Evolutionary conservation across 2,888 invertebrate species (phyloP), one percentile per base, ranked within the genome.

Genomic region (Heliconius charithonia): DNA sequence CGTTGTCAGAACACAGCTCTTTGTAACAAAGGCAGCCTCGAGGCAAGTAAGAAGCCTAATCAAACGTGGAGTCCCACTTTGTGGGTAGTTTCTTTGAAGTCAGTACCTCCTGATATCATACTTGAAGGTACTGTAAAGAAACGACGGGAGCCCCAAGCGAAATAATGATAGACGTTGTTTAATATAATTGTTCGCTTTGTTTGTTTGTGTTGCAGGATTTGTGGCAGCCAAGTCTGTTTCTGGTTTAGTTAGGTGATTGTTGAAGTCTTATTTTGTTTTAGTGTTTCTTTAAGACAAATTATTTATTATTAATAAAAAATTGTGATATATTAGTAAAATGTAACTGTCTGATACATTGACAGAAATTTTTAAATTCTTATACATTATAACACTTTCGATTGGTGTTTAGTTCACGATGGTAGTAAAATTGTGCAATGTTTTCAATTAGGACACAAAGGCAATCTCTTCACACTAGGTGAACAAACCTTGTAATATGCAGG

Each of bases 71-170:
- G 88, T 90, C 86, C 89, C 91, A 92, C 93, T 93, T 93, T 92
- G 93, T 92, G 87, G 86, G 88, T 90, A 91, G 92, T 92, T 92
- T 90, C 93, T 94, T 93, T 93, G 93, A 93, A 89, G 90, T 91
- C 88, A 76, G 51, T 56, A 67, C 71, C 75, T 75, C 51, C 75
- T 75, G 74, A 77, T 78, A 72, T 82, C 59, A 59, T 59, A 59
- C n/a, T n/a, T 59, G 59, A 59, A 59, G 82, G 81, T 80, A 76
- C 81, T 80, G 79, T 76, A 80, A 80, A 80, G 81, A 80, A 82
- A 63, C 59, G 79, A 80, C 77, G 77, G 73, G 66, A 65, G 81
- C 81, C 79, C 37, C 45, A 70, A 79, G 80, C 80, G n/a, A 6
- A 45, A 16, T 45, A 56, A n/a, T 77, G 69, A 75, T 75, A 73